phyloP scores from a whole-genome alignment of 2,113 vertebrate genomes.

The Xenopus laevis region DNA sequence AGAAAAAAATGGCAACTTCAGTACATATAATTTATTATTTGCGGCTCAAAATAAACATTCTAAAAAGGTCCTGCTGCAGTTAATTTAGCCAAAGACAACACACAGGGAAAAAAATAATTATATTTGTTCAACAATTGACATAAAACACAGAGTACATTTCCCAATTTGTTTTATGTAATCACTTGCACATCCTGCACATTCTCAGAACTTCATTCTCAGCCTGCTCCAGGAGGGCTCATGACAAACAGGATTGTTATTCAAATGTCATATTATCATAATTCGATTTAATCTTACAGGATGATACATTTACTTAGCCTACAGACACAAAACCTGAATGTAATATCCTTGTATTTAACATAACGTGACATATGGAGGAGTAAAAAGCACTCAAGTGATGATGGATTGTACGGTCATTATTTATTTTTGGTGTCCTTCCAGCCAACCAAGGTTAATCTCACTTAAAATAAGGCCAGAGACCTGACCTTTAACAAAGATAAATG shows the following conservation, averaged over 20 bases:
- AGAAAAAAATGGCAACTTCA: too few relatives aligned
- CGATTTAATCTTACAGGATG: conserved; percentile 31
- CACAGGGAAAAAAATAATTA: background rate
- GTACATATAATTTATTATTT: too few relatives aligned
- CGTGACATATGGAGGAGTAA: conserved; percentile 35
- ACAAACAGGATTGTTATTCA: conserved; percentile 31
- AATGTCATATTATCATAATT: conserved; percentile 41
- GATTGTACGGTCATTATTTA: conserved; percentile 19
- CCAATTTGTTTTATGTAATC: background rate
- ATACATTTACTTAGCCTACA: conserved; percentile 21
- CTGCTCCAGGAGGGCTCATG: background rate
- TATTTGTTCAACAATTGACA: background rate
- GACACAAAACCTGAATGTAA: conserved; percentile 11
- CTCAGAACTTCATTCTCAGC: background rate
- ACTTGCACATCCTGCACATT: background rate
- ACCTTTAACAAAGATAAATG: conserved; percentile 26
- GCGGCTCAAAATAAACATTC: too few relatives aligned
- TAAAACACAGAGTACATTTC: background rate
- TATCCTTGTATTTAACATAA: conserved; percentile 35
- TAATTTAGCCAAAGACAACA: background rate
- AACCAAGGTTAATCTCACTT: conserved; percentile 18
- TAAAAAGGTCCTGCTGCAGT: background rate
- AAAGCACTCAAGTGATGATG: conserved; percentile 29
- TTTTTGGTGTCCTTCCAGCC: conserved; percentile 20
- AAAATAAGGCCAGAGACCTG: conserved; percentile 19